Percentiles rank a stretch among this genome's conserved stretches.
These are phyloP conservation scores for Tupiocoris notatus DNA, from an alignment of 2,888 invertebrate species.

Conservation along the genomic window DNA sequence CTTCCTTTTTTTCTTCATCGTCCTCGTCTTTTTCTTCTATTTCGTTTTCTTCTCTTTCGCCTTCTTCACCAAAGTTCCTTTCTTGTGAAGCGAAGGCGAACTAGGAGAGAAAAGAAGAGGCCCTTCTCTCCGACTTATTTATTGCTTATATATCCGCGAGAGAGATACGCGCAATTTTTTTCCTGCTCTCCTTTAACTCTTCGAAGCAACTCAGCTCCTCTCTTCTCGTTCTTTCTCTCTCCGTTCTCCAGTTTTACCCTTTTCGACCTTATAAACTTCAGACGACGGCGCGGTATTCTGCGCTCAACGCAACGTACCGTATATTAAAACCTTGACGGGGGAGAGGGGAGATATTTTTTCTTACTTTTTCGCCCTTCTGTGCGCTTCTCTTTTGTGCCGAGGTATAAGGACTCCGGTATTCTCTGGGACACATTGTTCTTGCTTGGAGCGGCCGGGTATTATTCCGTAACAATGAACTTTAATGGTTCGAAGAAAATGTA, in stretches of 20 bases:
- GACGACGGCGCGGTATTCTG: slow-evolving; percentile 5
- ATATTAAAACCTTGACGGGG: slow-evolving; percentile 3
- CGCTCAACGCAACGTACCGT: slow-evolving; percentile 1
- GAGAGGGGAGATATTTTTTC: no score
- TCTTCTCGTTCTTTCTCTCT: no score
- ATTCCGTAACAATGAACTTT: slow-evolving; percentile 25
- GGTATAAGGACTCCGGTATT: slow-evolving; percentile 12
- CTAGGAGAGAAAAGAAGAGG: not conserved
- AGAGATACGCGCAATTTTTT: slow-evolving; percentile 14
- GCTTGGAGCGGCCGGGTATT: not conserved
- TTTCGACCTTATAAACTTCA: slow-evolving; percentile 24
- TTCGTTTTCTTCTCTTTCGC: slow-evolving; percentile 5
- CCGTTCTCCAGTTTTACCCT: slow-evolving; percentile 24
- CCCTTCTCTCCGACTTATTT: slow-evolving; percentile 26
- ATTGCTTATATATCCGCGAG: slow-evolving; percentile 32
- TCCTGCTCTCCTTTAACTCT: slow-evolving; percentile 1
- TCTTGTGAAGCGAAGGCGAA: not conserved
- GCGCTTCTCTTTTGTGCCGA: slow-evolving; percentile 17
- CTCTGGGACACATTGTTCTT: slow-evolving; percentile 20
- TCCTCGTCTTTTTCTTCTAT: not conserved
- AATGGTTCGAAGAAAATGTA: slow-evolving; percentile 24
- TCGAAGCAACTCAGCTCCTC: not conserved
- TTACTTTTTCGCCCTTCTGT: not conserved
- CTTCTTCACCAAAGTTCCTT: slow-evolving; percentile 30
- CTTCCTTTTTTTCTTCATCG: slow-evolving; percentile 10